Base-by-base conservation (phyloP, 2,888 invertebrate species). In the Megastigmus dorsalis region DNA sequence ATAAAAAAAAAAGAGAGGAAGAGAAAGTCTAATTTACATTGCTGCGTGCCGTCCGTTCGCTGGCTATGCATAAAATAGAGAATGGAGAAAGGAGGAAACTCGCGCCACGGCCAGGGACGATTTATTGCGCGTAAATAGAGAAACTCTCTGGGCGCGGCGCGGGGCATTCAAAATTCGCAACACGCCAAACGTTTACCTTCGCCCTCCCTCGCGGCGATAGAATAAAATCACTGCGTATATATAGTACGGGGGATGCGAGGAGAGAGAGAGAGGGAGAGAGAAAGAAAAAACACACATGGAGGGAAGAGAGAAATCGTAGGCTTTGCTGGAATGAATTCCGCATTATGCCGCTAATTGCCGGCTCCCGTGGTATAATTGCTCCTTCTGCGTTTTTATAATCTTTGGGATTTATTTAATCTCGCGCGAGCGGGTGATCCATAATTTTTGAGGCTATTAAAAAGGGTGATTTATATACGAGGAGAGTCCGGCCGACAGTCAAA, bases 111-210 rank as follows among this genome's bases (percentile, higher is more conserved):
- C 54, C n/a, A 18, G 23, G 23, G 6, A 23, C 45, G 70, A 70
- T 70, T 70, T 62, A 70, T 70, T 30, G 62, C 70, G 70, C 62
- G 70, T 62, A 62, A 70, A 70, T 70, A 54, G 62, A 62, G 62
- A 70, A 70, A 70, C 68, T 59, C 67, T 5, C 28, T 15, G 48
- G n/a, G 20, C 23, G n/a, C 30, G n/a, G n/a, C n/a, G n/a, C n/a
- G n/a, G n/a, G n/a, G 41, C 52, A 60, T 52, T 70, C 60, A 41
- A 62, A 62, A 70, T 70, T 62, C 60, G 52, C 43, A 26, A 33
- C 48, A 23, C 50, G 38, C 15, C 55, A 13, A 55, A 55, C 33
- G 50, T 20, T 50, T 41, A 28, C 69, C 15, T 26, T 26, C 10
- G 1, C 26, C 5, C 15, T 13, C 9, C 28, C 13, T 9, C 9